Evolutionary conservation across 2,113 vertebrate genomes (phyloP).

Genomic region (Hyperopisus bebe): DNA sequence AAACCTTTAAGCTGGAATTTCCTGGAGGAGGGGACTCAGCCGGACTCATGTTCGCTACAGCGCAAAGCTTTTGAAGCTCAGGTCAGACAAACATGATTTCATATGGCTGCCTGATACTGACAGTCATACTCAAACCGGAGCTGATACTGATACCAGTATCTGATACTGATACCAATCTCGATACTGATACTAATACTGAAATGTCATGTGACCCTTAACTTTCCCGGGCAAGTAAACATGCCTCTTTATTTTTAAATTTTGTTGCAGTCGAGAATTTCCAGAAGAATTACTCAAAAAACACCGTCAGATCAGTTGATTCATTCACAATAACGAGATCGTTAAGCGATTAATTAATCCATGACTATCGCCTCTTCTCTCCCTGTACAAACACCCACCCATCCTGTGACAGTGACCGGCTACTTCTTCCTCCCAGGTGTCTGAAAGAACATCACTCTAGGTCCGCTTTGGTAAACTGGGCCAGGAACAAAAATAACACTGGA

Average conservation of each 20-base stretch:
- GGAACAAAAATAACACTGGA: neutral
- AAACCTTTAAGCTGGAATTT: neutral
- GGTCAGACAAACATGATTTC: too few relatives aligned
- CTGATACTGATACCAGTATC: neutral
- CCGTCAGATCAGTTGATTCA: neutral
- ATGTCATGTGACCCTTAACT: neutral
- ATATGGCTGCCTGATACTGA: neutral
- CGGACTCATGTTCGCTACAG: neutral
- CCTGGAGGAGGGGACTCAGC: neutral
- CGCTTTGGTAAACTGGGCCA: neutral
- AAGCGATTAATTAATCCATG: neutral
- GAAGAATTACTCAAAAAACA: neutral
- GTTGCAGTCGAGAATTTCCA: neutral
- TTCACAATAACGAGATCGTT: neutral
- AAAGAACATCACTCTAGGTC: neutral
- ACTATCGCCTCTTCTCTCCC: neutral
- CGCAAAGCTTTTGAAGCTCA: neutral
- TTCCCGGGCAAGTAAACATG: neutral
- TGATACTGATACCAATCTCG: neutral
- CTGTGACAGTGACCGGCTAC: neutral
- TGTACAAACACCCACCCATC: neutral
- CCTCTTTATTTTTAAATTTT: neutral
- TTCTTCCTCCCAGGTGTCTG: neutral
- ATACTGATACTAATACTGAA: neutral
- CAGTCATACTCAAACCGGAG: neutral